phyloP scores from a whole-genome alignment of 2,797 vertebrate species.

The Acridotheres tristis region DNA sequence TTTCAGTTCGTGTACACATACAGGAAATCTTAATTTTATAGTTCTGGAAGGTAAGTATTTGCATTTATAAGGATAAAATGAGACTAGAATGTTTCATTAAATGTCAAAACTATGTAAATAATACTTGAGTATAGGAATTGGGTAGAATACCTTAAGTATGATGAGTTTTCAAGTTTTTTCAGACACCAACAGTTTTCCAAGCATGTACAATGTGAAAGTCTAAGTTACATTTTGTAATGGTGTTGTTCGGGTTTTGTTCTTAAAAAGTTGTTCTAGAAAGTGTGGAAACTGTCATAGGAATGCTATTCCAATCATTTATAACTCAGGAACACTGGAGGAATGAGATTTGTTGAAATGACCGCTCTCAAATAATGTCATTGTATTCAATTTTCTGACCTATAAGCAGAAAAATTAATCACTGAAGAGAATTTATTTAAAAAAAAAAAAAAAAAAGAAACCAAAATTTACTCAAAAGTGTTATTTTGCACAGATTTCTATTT shows the following conservation, averaged over 20 bases:
- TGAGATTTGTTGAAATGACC: background rate
- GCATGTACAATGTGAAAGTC: background rate
- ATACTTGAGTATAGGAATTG: background rate
- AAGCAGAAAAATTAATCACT: background rate
- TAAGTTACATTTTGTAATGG: background rate
- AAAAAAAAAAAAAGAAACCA: too few species aligned
- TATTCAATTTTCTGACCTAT: background rate
- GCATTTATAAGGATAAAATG: background rate
- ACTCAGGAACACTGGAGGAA: background rate
- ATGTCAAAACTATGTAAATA: background rate
- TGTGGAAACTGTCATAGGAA: background rate
- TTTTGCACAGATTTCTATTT: background rate
- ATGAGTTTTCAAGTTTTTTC: background rate
- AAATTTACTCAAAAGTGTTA: background rate
- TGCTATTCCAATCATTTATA: background rate
- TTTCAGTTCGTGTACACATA: background rate
- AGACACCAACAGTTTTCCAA: background rate
- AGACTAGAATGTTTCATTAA: background rate
- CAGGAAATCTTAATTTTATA: background rate
- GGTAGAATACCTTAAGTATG: background rate
- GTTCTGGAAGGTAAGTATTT: background rate
- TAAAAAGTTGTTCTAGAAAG: background rate
- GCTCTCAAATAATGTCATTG: background rate
- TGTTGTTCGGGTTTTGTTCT: background rate
- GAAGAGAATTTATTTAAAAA: background rate